phyloP scores from a whole-genome alignment of 2,797 vertebrate species.

The Coregonus suidteri region DNA sequence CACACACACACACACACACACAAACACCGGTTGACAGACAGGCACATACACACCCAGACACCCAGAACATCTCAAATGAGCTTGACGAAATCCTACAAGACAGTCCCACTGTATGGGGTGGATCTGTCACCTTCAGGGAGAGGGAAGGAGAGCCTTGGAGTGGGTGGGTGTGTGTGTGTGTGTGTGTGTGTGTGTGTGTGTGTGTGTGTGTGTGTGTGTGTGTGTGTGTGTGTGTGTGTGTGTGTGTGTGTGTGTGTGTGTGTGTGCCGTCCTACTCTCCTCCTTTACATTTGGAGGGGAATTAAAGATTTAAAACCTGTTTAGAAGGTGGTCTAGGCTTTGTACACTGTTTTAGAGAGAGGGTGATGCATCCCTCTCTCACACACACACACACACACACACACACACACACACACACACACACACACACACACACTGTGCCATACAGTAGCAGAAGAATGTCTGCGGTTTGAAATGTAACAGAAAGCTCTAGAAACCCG shows the following conservation, averaged over 20 bases:
- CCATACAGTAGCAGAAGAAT: constrained; percentile 47
- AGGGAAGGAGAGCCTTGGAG: constrained; percentile 30
- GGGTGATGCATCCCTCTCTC: constrained; percentile 3
- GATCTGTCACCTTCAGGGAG: constrained; percentile 32
- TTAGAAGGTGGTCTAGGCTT: neutral
- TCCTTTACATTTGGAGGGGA: neutral
- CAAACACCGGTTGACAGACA: neutral
- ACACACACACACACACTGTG: neutral
- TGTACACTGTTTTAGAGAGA: neutral
- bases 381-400: neutral
- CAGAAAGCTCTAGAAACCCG: constrained; percentile 59
- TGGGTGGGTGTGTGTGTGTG: too few relatives aligned
- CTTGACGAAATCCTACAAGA: constrained; percentile 53
- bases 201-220: too few relatives aligned
- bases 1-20: constrained; percentile 7
- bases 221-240: neutral
- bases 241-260: too few relatives aligned
- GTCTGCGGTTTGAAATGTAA: constrained; percentile 41
- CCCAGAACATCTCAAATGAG: constrained; percentile 33
- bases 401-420: too few relatives aligned
- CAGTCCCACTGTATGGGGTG: constrained; percentile 38
- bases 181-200: neutral
- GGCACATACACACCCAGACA: neutral
- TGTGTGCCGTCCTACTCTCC: neutral
- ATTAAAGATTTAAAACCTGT: neutral